A percentile compares a stretch with the other conserved stretches of the same genome.
phyloP scores from a whole-genome alignment of 2,797 vertebrate species.

The Tragelaphus eurycerus region DNA sequence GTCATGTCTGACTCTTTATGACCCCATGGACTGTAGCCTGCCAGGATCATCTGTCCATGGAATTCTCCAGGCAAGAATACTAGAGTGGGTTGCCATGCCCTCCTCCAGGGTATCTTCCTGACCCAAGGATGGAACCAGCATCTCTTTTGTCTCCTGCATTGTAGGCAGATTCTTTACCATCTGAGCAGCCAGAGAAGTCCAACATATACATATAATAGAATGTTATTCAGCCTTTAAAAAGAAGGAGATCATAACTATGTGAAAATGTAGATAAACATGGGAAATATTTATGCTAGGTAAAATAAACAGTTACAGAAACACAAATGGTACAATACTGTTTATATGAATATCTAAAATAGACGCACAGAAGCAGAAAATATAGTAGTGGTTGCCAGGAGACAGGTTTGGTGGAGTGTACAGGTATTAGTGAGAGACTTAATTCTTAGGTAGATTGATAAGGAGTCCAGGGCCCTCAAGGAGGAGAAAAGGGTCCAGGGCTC shows the following conservation, averaged over 20 bases:
- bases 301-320: neutral
- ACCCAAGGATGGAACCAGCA: neutral
- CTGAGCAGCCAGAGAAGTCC: neutral
- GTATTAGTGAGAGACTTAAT: neutral
- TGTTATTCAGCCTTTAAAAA: neutral
- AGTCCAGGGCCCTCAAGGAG: neutral
- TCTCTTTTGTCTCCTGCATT: neutral
- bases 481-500: neutral
- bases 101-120: neutral
- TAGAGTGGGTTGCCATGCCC: neutral
- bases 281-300: neutral
- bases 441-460: neutral
- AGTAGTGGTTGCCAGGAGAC: neutral
- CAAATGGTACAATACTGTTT: neutral
- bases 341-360: neutral
- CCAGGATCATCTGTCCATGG: neutral
- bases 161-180: neutral
- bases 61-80: neutral
- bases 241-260: neutral
- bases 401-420: neutral
- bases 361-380: neutral
- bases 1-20: neutral
- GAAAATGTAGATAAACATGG: neutral
- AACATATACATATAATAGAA: neutral
- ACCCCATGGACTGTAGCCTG: neutral